Evolutionary conservation across 2,888 invertebrate species (phyloP), one percentile per base, ranked within the genome.

Genomic region (Ephialtes manifestator): DNA sequence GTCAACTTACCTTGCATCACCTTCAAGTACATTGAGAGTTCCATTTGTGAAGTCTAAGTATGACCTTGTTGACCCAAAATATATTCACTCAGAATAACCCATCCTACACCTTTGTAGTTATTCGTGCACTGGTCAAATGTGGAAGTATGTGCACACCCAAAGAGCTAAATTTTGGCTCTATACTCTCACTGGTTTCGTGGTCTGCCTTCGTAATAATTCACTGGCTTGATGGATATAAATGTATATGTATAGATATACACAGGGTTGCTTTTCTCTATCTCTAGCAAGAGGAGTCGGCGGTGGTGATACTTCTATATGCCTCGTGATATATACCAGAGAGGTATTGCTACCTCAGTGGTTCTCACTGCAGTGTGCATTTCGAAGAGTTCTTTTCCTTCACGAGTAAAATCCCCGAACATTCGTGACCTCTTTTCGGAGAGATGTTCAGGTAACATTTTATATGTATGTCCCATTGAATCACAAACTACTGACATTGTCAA

Each of bases 201-300:
- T 74, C 60, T 48, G 70, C 83, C 48, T 83, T 18, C 55, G 72
- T 74, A 83, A 83, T 83, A 53, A 53, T 72, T 65, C 24, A 60
- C 55, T 31, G 43, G 65, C 35, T 55, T 31, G 55, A 63, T 67
- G 53, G 63, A 60, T 63, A 63, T 48, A 72, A 72, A 55, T 72
- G 72, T 58, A 58, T 46, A 43, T 60, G 39, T 39, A 71, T 63
- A 72, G 24, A 24, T 13, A 28, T 11, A 28, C 28, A 10, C 8
- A 13, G 55, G n/a, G 46, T n/a, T 43, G 43, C 28, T 58, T 28
- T 63, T 20, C 35, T n/a, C 43, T 8, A 20, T 15, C 70, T 55
- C 35, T 8, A 8, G 35, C 35, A 18, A 18, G n/a, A 51, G 46
- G 24, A 39, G 39, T 7, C 7, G 39, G 43, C 65, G 20, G 68